Percentiles rank a stretch among this genome's conserved stretches.
Evolutionary conservation across 2,888 invertebrate species (phyloP).

Genomic region (Aradus depressus): DNA sequence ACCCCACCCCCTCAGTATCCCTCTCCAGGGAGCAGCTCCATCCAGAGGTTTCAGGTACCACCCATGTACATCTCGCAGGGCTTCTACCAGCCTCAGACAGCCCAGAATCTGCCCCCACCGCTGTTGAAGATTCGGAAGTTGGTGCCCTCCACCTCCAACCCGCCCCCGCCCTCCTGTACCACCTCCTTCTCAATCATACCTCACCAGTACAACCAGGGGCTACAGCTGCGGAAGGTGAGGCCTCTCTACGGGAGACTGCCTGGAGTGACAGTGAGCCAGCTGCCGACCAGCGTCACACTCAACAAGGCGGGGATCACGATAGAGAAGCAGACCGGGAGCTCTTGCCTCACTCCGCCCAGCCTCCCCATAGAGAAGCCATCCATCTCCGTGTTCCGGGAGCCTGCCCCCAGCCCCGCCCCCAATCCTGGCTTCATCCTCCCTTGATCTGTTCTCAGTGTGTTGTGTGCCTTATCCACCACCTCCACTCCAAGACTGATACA

Average conservation of each 20-base stretch:
- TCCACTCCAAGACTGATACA: no score
- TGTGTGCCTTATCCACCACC: no score
- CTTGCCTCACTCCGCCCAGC: slow-evolving; percentile 21
- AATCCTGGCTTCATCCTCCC: no score
- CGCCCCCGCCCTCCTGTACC: slow-evolving; percentile 9
- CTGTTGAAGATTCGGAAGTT: slow-evolving; percentile 5
- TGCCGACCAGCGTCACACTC: slow-evolving; percentile 13
- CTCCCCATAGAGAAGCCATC: slow-evolving; percentile 31
- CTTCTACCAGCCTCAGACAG: background rate
- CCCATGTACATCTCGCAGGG: slow-evolving; percentile 4
- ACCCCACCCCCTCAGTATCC: background rate
- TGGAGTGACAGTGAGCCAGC: slow-evolving; percentile 61
- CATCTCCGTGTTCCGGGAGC: slow-evolving; percentile 31
- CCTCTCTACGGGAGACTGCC: slow-evolving; percentile 54
- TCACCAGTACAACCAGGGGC: background rate
- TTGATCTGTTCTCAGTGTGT: no score
- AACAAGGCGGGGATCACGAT: slow-evolving; percentile 26
- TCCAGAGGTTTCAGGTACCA: slow-evolving; percentile 13
- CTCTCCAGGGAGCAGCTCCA: no score
- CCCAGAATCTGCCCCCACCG: slow-evolving; percentile 14
- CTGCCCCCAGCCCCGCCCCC: slow-evolving; percentile 22
- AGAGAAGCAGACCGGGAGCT: slow-evolving; percentile 24
- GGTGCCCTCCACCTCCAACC: background rate
- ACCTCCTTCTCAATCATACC: slow-evolving; percentile 6
- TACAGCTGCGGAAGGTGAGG: slow-evolving; percentile 16